These are phyloP conservation scores for Caprella mutica DNA, from an alignment of 2,888 invertebrate species.

Conservation along the genomic window DNA sequence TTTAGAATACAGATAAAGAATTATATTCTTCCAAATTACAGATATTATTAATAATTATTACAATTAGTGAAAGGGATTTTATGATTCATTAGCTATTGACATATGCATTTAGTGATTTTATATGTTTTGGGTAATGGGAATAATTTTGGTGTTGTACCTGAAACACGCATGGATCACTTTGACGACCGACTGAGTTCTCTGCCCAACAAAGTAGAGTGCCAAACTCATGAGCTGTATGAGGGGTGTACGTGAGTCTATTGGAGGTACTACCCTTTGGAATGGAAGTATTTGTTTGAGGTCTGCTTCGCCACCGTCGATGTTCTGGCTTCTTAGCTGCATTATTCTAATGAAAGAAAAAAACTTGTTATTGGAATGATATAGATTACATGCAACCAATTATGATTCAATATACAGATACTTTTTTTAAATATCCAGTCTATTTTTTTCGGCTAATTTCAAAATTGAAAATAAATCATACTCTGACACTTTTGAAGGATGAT, in stretches of 20 bases:
- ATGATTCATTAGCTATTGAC: background rate
- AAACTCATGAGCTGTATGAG: conserved; percentile 7
- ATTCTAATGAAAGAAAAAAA: no score
- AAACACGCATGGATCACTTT: conserved; percentile 3
- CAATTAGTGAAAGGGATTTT: background rate
- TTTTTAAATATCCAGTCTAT: no score
- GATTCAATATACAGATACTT: no score
- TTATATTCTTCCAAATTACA: background rate
- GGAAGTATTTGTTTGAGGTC: no score
- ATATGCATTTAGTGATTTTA: background rate
- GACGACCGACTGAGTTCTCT: background rate
- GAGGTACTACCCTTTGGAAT: conserved; percentile 3
- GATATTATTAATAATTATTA: background rate
- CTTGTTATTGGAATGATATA: no score
- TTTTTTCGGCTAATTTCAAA: no score
- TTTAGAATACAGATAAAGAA: background rate
- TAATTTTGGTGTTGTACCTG: background rate
- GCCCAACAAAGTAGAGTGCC: conserved; percentile 9
- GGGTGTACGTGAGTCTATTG: conserved; percentile 4
- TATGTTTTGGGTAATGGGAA: background rate
- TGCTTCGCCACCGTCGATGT: no score
- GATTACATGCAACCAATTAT: no score
- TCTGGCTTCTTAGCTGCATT: no score
- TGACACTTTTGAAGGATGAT: no score
- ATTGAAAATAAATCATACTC: no score